Evolutionary conservation across 2,113 vertebrate species (phyloP), one percentile per base, ranked within the genome.

Genomic region (Malurus cyaneus): DNA sequence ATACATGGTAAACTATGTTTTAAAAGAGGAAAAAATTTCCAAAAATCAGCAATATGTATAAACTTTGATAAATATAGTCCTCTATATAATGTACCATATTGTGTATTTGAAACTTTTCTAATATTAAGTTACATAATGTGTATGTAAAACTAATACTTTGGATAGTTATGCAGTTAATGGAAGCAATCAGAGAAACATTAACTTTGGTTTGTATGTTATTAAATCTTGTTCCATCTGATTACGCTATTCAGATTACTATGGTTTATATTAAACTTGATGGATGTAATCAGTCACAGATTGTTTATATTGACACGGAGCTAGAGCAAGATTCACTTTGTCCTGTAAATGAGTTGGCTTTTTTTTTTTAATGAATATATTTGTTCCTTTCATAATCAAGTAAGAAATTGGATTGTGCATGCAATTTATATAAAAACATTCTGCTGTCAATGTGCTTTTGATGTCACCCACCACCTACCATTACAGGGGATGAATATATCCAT

Each of bases 221-320:
- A 95, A 92, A 65, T 93, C 82, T 56, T 95, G 71, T 96, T 96
- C 73, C 49, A 93, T 42, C 31, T 90, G 78, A 95, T 86, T 95
- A 73, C 47, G 86, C 54, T 56, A 77, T 92, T 96, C 78, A 93
- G 23, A 80, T 85, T 94, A 92, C 25, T 91, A 66, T 92, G 67
- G 42, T 97, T 97, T 79, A 86, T 84, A 80, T 92, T 97, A 92
- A 74, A 90, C 73, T 50, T 92, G 96, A 90, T 95, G 62, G 76
- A 87, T 72, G 77, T 93, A 95, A 95, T 94, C 78, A 93, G 23
- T 84, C 14, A 60, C 80, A 92, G 94, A 90, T 94, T 23, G 18
- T 83, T 92, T 71, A 90, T 74, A 77, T n/a, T 94, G 92, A 70
- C 54, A 52, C 54, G 78, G 47, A 94, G 42, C 57, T 91, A 76